phyloP scores from a whole-genome alignment of 2,888 invertebrate genomes.

The Himalopsyche tibetana region DNA sequence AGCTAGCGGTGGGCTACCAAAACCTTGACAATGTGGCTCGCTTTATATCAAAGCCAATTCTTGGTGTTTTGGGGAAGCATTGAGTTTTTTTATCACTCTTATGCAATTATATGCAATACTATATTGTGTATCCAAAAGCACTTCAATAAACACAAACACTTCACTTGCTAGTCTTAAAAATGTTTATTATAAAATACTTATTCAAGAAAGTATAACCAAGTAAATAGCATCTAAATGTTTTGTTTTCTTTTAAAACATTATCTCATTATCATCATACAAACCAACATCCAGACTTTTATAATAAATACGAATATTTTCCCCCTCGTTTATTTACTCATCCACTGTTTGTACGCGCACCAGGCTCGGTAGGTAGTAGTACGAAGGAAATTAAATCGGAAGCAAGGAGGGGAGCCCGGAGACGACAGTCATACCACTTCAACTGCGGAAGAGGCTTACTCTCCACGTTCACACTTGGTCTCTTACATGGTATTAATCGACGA shows the following conservation, averaged over 20 bases:
- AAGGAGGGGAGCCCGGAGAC: slow-evolving; percentile 31
- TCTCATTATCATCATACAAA: background rate
- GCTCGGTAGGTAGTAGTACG: slow-evolving; percentile 2
- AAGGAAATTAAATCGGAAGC: slow-evolving; percentile 60
- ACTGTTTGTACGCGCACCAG: background rate
- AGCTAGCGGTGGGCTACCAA: too few relatives aligned
- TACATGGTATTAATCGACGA: slow-evolving; percentile 20
- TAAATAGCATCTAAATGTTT: too few relatives aligned
- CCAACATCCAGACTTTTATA: background rate
- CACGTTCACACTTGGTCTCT: slow-evolving; percentile 26
- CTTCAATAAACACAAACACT: too few relatives aligned
- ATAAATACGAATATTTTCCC: background rate
- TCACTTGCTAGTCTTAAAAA: too few relatives aligned
- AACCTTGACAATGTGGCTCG: too few relatives aligned
- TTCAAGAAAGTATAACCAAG: too few relatives aligned
- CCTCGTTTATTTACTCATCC: background rate
- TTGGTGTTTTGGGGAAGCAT: too few relatives aligned
- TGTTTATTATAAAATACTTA: too few relatives aligned
- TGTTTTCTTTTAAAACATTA: background rate
- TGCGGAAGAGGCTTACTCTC: background rate
- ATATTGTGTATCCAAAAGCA: too few relatives aligned
- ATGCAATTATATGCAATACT: too few relatives aligned
- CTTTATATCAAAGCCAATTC: too few relatives aligned
- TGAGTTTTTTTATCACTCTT: too few relatives aligned
- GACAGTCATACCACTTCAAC: slow-evolving; percentile 8